A percentile compares a stretch with the other conserved stretches of the same genome.
These are phyloP conservation scores for Pristionchus japonicus DNA, from an alignment of 2,888 invertebrate genomes.

Conservation along the genomic window DNA sequence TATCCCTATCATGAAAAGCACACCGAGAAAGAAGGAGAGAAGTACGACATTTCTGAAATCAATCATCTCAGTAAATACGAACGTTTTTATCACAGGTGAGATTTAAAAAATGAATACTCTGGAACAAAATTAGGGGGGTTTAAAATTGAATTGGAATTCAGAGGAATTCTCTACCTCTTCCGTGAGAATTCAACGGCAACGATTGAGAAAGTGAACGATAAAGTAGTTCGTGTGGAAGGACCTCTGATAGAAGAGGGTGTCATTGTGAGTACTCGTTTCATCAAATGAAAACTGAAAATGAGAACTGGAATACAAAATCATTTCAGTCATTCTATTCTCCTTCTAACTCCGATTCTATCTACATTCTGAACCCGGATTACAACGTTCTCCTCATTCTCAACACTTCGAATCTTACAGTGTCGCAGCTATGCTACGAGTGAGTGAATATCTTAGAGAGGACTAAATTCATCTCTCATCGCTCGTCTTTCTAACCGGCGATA, in stretches of 20 bases:
- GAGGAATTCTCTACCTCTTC: not conserved
- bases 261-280: not conserved
- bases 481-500: too few species aligned
- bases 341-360: not conserved
- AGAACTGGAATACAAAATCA: not conserved
- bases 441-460: not conserved
- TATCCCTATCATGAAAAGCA: not conserved
- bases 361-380: not conserved
- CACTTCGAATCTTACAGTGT: not conserved
- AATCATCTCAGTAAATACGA: not conserved
- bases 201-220: not conserved
- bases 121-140: too few species aligned
- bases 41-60: not conserved
- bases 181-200: not conserved
- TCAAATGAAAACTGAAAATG: not conserved
- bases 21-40: not conserved
- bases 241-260: not conserved
- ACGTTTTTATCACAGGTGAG: not conserved
- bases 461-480: too few species aligned
- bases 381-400: not conserved
- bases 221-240: not conserved
- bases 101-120: not conserved
- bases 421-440: not conserved
- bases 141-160: too few species aligned
- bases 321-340: not conserved